Evolutionary conservation across 2,797 vertebrate genomes (phyloP), one percentile per base, ranked within the genome.

Genomic region (Coreius guichenoti): DNA sequence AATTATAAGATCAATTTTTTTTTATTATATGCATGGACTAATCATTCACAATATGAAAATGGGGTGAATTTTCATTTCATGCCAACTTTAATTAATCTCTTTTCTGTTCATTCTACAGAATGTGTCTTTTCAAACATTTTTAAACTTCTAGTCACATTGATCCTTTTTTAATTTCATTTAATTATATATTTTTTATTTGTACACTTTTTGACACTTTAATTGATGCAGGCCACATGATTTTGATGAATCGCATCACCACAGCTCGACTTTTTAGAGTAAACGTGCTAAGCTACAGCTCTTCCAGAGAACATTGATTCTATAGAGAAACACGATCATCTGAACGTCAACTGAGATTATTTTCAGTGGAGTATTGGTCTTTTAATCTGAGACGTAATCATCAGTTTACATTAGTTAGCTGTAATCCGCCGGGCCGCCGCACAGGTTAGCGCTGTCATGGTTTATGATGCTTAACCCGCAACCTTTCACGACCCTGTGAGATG

Each of bases 401-500:
- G 70, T 74, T 74, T 81, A 72, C 33, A 45, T 72, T 36, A 72
- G 51, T 36, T 65, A 51, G 82, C 45, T 68, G 45, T 75, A 68
- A 84, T 79, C 51, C 13, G 58, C 11, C 2, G 2, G 88, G 84
- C 83, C 85, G 83, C 85, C 85, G 5, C 80, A 81, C 86, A 87
- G 70, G 87, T 90, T 86, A 85, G 79, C 19, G 56, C 43, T 43
- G 85, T 63, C 67, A 5, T 65, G 70, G 78, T 85, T 88, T 85
- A 76, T 68, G 36, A 82, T 58, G 83, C 58, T 65, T 81, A 89
- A 89, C 86, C 4, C 82, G 14, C 90, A 92, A 93, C 93, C 95
- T 93, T 92, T 92, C 88, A 39, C 91, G 93, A 95, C 94, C 95
- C 92, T 73, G 19, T 90, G 82, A 94, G 94, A 95, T 94, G 93